Base-by-base conservation (phyloP, 2,888 invertebrate species). In the Reticulitermes lucifugus region DNA sequence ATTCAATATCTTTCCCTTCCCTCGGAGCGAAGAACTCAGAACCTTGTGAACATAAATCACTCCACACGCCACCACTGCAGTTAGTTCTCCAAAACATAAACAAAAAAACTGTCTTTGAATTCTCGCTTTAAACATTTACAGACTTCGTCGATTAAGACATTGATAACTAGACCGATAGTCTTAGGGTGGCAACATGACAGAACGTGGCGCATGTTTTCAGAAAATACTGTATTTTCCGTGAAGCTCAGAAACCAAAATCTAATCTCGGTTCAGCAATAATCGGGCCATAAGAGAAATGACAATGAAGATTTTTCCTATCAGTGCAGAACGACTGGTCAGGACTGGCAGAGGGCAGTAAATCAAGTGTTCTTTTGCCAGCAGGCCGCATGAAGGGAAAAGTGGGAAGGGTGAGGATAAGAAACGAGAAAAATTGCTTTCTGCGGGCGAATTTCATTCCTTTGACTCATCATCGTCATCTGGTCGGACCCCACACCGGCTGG, bases 261-360 rank as follows among this genome's bases (percentile, higher is more conserved):
- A 80, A 80, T 80, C 55, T 80, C 80, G 60, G 41, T 59, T 55
- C 79, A 35, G 55, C 80, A 80, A 79, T 84, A 84, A 84, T 84
- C 84, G 79, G 29, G 25, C 51, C 65, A 51, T 70, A 84, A 70
- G 79, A 79, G 70, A 84, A 77, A 84, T 84, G 60, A 79, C 84
- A 84, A 84, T 79, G 84, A 84, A 79, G 84, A 79, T 84, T 84
- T 65, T 65, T 55, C 71, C 55, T 80, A 80, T 83, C 70, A 83
- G 80, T 29, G 35, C 29, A 41, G 21, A 80, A 60, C 80, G 80
- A 80, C 80, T 60, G 59, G 55, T 21, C 35, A 80, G 60, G 59
- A 60, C 73, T 35, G 73, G 73, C 6, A 21, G 65, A 59, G 60
- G 80, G 60, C 60, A 59, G 80, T 80, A 80, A 80, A 80, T 80